Conservation (phyloP, 2,113 vertebrate genomes). For the Cariama cristata region DNA sequence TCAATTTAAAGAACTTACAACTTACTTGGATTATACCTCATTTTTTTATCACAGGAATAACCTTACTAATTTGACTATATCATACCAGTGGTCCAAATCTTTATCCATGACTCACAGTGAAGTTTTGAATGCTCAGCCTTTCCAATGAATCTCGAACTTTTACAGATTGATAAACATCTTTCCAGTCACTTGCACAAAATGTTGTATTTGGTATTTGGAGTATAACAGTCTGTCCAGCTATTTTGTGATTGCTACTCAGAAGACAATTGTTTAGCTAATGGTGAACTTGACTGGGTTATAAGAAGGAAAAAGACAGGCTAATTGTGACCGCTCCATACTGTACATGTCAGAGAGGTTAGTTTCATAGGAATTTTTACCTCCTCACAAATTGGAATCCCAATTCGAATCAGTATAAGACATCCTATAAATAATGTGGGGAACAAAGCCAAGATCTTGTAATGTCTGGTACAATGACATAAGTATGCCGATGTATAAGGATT, state of each 20-base stretch:
- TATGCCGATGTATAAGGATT: fast-evolving
- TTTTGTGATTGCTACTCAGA: not conserved
- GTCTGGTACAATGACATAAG: not conserved
- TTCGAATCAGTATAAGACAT: not conserved
- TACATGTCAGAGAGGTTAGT: not conserved
- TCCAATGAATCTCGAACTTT: not conserved
- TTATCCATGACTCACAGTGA: not conserved
- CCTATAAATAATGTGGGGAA: not conserved
- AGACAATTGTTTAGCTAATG: not conserved
- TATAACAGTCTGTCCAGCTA: not conserved
- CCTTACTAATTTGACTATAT: not conserved
- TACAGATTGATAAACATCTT: not conserved
- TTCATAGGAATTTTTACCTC: not conserved
- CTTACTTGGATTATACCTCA: not conserved
- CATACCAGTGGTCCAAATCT: not conserved
- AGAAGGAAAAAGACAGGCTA: not conserved
- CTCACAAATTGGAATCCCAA: not conserved
- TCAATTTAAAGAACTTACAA: not conserved
- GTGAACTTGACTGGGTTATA: not conserved
- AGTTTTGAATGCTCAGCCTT: not conserved
- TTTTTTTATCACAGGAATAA: not conserved
- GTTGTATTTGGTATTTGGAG: not conserved
- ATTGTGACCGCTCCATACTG: not conserved
- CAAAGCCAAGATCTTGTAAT: not conserved
- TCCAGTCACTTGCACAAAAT: not conserved